Conservation (phyloP, 2,113 vertebrate genomes). For the Tinamus guttatus region DNA sequence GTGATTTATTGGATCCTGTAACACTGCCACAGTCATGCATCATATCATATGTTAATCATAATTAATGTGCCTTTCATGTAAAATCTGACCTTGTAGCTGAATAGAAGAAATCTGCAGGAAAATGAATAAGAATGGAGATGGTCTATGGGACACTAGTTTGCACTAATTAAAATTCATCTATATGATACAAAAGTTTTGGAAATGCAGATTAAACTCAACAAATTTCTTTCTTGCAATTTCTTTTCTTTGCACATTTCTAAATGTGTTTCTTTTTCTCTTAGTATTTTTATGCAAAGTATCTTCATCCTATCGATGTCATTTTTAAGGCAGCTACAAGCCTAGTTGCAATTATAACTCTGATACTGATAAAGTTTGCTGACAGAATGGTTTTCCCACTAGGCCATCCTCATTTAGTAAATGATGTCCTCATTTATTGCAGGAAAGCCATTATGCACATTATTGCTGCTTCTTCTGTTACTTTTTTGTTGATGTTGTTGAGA, state of each 20-base stretch:
- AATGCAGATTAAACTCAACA: neutral
- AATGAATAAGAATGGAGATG: neutral
- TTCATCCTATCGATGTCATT: neutral
- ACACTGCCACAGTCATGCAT: neutral
- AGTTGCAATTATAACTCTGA: neutral
- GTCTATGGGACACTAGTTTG: neutral
- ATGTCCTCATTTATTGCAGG: neutral
- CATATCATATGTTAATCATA: neutral
- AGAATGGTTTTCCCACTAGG: neutral
- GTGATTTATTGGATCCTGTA: neutral
- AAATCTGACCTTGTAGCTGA: conserved; percentile 6
- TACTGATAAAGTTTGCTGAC: neutral
- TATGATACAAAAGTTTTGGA: neutral
- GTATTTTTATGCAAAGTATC: neutral
- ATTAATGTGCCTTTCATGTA: neutral
- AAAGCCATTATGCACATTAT: neutral
- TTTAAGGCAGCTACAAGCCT: neutral
- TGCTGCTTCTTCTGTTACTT: neutral
- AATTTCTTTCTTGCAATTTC: neutral
- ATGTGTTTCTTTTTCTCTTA: neutral
- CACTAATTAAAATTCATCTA: conserved; percentile 8
- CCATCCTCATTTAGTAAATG: neutral
- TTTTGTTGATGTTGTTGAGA: neutral
- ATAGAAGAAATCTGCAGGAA: neutral
- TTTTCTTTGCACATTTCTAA: neutral